Conservation (phyloP, 1,140 invertebrate genomes). For the Drosophila nigrodunni region DNA sequence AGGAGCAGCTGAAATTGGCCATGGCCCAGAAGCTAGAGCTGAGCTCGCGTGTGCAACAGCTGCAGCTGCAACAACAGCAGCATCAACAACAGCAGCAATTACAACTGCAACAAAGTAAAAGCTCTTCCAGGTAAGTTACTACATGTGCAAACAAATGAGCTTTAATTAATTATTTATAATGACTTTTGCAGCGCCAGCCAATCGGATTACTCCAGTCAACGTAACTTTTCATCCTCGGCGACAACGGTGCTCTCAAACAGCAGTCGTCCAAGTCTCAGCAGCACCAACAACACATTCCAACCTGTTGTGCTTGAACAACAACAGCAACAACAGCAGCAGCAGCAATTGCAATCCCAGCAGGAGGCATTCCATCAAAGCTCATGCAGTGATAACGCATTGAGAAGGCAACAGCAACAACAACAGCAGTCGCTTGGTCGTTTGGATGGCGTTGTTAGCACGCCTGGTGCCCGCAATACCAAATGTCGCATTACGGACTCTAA, state of each 20-base stretch:
- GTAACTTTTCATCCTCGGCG: conserved; percentile 81
- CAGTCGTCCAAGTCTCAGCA: conserved; percentile 61
- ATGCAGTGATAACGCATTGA: conserved; percentile 73
- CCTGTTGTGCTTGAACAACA: conserved; percentile 74
- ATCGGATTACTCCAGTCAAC: conserved; percentile 81
- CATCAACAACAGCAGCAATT: conserved; percentile 56
- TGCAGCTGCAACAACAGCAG: conserved; percentile 69
- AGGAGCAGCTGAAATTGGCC: conserved; percentile 87
- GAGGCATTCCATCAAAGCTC: conserved; percentile 84
- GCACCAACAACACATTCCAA: conserved; percentile 75
- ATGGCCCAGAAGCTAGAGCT: conserved; percentile 86
- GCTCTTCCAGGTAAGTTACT: conserved; percentile 70
- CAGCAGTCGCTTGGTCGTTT: conserved; percentile 84
- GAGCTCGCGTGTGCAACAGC: conserved; percentile 75
- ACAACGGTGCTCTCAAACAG: conserved; percentile 81
- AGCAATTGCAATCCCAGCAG: conserved; percentile 40
- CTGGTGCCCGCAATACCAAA: conserved; percentile 85
- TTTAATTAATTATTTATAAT: background rate
- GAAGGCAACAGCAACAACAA: conserved; percentile 42
- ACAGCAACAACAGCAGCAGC: conserved; percentile 7
- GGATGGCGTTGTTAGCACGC: conserved; percentile 86
- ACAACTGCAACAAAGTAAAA: conserved; percentile 71
- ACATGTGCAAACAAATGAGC: background rate
- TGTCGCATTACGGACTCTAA: conserved; percentile 87
- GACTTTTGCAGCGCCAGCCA: conserved; percentile 62